Conservation (phyloP, 2,888 invertebrate genomes). For the Globia sparganii region DNA sequence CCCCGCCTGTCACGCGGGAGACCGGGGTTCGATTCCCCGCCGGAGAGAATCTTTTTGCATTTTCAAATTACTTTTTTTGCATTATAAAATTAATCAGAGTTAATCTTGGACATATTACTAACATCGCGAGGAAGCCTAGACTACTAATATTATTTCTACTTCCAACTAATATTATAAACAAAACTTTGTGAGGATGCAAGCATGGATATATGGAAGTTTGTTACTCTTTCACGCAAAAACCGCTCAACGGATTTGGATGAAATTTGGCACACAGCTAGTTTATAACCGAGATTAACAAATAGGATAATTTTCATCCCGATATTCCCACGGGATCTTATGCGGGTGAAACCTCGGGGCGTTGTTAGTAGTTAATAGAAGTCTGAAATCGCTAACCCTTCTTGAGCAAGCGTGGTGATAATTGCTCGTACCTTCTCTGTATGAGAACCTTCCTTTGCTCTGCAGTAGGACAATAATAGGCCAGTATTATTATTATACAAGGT, state of each 20-base stretch:
- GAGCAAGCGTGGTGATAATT: neutral
- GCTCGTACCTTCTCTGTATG: neutral
- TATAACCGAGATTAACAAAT: too few species aligned
- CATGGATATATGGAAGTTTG: too few species aligned
- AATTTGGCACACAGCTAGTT: too few species aligned
- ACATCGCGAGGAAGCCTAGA: neutral
- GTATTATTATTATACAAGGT: too few species aligned
- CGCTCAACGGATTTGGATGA: too few species aligned
- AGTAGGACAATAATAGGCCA: neutral
- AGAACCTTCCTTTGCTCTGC: neutral
- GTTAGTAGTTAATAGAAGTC: neutral
- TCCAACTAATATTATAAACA: too few species aligned
- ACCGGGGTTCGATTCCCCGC: constrained; percentile 91
- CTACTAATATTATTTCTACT: neutral
- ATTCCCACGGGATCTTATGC: too few species aligned
- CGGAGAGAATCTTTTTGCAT: constrained; percentile 79
- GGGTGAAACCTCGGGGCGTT: too few species aligned
- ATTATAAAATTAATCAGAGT: neutral
- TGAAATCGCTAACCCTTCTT: neutral
- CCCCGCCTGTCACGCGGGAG: constrained; percentile 91
- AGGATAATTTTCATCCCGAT: too few species aligned
- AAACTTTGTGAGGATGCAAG: too few species aligned
- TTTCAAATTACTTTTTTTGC: constrained; percentile 11
- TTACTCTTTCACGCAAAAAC: too few species aligned
- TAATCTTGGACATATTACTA: neutral